Evolutionary conservation across 2,888 invertebrate genomes (phyloP).

Genomic region (Acrocera orbiculus): DNA sequence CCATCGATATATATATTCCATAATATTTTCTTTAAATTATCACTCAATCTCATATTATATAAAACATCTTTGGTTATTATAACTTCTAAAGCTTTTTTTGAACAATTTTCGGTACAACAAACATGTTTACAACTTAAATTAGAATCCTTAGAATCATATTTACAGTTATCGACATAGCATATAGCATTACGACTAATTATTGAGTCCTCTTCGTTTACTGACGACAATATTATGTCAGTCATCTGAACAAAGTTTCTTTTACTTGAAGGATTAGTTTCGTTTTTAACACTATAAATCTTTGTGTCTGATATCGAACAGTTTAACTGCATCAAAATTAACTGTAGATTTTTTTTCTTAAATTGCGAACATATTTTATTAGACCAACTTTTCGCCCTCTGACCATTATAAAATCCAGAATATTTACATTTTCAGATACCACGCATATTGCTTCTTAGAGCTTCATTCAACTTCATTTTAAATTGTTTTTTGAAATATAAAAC

Average conservation of each 20-base stretch:
- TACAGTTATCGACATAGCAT: constrained; percentile 22
- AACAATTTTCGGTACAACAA: constrained; percentile 11
- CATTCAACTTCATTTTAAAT: too few species aligned
- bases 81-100: constrained; percentile 18
- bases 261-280: constrained; percentile 49
- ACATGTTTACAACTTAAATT: constrained; percentile 23
- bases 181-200: constrained; percentile 20
- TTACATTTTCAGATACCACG: constrained; percentile 57
- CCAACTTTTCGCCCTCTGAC: constrained; percentile 53
- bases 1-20: constrained; percentile 21
- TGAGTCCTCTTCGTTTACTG: constrained; percentile 25
- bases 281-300: constrained; percentile 48
- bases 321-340: too few species aligned
- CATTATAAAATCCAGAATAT: constrained; percentile 58
- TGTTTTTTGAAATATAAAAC: too few species aligned
- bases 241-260: constrained; percentile 55
- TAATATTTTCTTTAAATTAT: constrained; percentile 21
- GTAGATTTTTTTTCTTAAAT: too few species aligned
- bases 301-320: too few species aligned
- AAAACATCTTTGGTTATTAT: constrained; percentile 21
- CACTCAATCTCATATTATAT: constrained; percentile 22
- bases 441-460: constrained; percentile 13
- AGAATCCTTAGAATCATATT: constrained; percentile 16
- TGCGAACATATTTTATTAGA: constrained; percentile 55
- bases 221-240: constrained; percentile 27